A percentile compares a stretch with the other conserved stretches of the same genome.
Conservation (phyloP, 2,888 invertebrate species). For the Campopleginae sp. region DNA sequence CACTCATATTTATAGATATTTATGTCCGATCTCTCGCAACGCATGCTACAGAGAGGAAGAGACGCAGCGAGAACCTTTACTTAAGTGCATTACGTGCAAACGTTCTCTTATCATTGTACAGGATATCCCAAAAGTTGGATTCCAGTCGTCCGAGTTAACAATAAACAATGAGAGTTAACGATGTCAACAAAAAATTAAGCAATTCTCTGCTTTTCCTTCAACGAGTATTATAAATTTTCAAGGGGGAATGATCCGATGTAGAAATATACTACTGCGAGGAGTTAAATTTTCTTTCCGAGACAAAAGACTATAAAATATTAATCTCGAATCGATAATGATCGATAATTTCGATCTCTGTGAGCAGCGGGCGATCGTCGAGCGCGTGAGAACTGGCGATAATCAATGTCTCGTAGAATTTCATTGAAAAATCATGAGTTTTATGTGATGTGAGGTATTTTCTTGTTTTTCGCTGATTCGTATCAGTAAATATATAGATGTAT, state of each 20-base stretch:
- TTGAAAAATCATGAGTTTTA: constrained; percentile 50
- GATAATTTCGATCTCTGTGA: constrained; percentile 44
- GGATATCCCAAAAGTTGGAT: background rate
- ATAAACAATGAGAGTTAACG: background rate
- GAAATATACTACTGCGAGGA: background rate
- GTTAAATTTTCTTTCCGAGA: constrained; percentile 8
- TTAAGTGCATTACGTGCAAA: constrained; percentile 30
- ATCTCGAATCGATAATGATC: constrained; percentile 23
- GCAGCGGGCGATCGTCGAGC: background rate
- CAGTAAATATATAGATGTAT: constrained; percentile 3
- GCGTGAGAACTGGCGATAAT: constrained; percentile 30
- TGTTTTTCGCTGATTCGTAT: constrained; percentile 13
- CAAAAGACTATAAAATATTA: constrained; percentile 39
- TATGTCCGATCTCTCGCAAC: constrained; percentile 74
- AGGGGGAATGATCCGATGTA: background rate
- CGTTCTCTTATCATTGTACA: background rate
- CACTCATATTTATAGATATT: constrained; percentile 80
- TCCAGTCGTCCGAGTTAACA: background rate
- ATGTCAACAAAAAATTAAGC: background rate
- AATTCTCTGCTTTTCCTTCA: background rate
- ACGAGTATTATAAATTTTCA: background rate
- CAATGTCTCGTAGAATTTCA: constrained; percentile 53
- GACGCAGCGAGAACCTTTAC: background rate
- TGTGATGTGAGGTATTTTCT: constrained; percentile 53
- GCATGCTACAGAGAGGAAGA: background rate